Percentiles rank a stretch among this genome's conserved stretches.
These are phyloP conservation scores for Sinotaia quadrata DNA, from an alignment of 2,888 invertebrate genomes.

Conservation along the genomic window DNA sequence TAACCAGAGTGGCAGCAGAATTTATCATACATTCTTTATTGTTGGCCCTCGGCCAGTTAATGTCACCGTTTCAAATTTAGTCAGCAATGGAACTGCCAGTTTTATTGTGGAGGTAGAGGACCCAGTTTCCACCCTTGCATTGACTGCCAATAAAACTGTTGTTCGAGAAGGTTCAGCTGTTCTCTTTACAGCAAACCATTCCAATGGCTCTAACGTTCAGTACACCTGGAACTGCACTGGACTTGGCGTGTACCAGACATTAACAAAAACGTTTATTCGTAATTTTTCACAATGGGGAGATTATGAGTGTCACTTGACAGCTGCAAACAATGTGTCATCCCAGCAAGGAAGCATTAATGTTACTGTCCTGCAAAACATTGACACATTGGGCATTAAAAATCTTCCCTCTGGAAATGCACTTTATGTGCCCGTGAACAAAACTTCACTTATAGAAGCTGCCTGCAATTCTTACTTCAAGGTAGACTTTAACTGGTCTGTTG, in stretches of 20 bases:
- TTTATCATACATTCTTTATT: not conserved
- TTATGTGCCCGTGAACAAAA: constrained; percentile 25
- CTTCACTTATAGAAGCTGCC: constrained; percentile 3
- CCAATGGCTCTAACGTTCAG: constrained; percentile 30
- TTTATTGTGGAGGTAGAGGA: constrained; percentile 22
- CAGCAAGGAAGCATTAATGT: not conserved
- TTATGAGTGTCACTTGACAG: constrained; percentile 43
- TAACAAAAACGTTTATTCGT: not conserved
- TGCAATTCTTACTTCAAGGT: constrained; percentile 28
- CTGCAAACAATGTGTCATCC: constrained; percentile 23
- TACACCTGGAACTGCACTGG: constrained; percentile 35
- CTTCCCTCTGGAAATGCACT: constrained; percentile 1
- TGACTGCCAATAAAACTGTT: constrained; percentile 21
- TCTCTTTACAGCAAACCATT: constrained; percentile 21
- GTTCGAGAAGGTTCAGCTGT: constrained; percentile 13
- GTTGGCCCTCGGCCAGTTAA: not conserved
- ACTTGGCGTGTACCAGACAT: constrained; percentile 4
- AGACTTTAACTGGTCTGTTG: constrained; percentile 22
- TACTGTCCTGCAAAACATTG: constrained; percentile 18
- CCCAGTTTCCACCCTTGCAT: not conserved
- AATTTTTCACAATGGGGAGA: constrained; percentile 32
- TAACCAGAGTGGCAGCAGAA: not conserved
- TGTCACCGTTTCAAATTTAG: constrained; percentile 1
- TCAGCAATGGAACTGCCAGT: not conserved
- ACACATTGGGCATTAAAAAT: constrained; percentile 4